Evolutionary conservation across 2,113 vertebrate genomes (phyloP), one percentile per base, ranked within the genome.

Genomic region (Alethe castanea): DNA sequence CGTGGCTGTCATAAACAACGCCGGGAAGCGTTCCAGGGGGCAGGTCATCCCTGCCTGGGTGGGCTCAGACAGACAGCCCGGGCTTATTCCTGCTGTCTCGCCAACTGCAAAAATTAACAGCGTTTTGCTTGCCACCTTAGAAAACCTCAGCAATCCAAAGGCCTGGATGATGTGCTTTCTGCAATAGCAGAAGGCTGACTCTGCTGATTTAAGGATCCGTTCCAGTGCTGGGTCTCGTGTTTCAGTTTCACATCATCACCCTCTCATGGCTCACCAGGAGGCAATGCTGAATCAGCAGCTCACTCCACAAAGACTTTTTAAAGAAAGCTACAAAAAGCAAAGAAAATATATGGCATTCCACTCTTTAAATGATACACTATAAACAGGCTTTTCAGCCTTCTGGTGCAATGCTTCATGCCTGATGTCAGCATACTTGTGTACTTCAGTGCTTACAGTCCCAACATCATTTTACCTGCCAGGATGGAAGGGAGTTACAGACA

Each of bases 281-380:
- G 86, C 59, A 47, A 59, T 67, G 92, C 83, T 96, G 92, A 92
- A 81, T 92, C 86, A 94, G 95, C 92, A 93, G 47, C 64, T 73
- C 10, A 0, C 8, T 66, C 71, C 79, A n/a, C 1, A 1, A 76
- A 60, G 54, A 11, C 52, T 78, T 77, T 71, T 81, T 33, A 59
- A 47, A 47, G 92, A 64, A 86, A 88, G 35, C 82, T 81, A 11
- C 88, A 81, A 50, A 94, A 88, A 66, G 67, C 64, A 73, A 66
- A 78, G 88, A 66, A 94, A 93, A 95, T 86, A 81, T 22, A 59
- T 64, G 42, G 67, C 3, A 8, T 95, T 92, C 60, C 72, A 42
- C 42, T 59, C 79, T 8, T 45, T 66, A 84, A 92, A 91, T 0
- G 33, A 33, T 79, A 22, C 0, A 6, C 85, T 81, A 9, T 91